phyloP scores from a whole-genome alignment of 2,888 invertebrate genomes.

The Xestia ashworthii region DNA sequence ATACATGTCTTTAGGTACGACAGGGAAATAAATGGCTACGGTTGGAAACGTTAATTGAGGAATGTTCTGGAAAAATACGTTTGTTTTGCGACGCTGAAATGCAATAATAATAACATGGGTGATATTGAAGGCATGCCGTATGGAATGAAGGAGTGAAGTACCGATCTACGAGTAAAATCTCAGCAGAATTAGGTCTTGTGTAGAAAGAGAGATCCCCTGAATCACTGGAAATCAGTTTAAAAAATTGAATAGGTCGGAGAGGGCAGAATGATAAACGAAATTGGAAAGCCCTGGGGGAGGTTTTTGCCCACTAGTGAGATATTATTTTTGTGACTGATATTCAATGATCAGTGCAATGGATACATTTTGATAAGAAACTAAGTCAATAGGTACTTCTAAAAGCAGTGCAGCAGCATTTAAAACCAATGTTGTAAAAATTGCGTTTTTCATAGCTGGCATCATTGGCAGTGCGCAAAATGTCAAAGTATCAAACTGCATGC shows the following conservation, averaged over 20 bases:
- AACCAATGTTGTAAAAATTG: conserved; percentile 14
- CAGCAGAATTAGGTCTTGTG: background rate
- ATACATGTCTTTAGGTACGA: conserved; percentile 66
- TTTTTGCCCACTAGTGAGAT: background rate
- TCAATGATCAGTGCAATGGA: background rate
- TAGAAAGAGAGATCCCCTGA: background rate
- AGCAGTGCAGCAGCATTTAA: background rate
- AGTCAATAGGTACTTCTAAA: background rate
- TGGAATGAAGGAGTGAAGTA: background rate
- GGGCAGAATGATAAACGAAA: background rate
- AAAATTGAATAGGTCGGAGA: background rate
- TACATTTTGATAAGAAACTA: background rate
- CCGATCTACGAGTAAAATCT: background rate
- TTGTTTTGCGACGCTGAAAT: conserved; percentile 1
- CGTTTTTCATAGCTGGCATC: background rate
- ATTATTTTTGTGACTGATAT: background rate
- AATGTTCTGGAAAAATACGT: conserved; percentile 42
- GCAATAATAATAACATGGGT: background rate
- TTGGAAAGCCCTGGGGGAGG: background rate
- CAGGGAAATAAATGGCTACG: conserved; percentile 53
- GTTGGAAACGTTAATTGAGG: conserved; percentile 41
- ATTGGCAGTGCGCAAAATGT: conserved; percentile 20
- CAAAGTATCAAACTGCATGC: conserved; percentile 31
- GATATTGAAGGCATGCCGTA: too few species aligned
- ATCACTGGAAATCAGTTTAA: background rate